Conservation (phyloP, 2,113 vertebrate species). For the Proterorhinus semilunaris region DNA sequence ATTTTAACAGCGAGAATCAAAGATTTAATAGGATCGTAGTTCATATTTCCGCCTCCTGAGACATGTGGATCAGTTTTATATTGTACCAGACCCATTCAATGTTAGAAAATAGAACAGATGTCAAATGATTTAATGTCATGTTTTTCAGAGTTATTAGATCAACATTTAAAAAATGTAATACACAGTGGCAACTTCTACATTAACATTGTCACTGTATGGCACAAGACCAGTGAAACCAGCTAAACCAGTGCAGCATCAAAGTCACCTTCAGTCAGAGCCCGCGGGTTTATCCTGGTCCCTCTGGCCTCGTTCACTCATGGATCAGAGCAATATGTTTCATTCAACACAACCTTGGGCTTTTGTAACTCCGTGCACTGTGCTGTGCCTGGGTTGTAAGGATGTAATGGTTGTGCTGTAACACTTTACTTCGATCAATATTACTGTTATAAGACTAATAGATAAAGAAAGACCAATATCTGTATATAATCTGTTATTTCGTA, state of each 20-base stretch:
- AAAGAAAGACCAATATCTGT: no score
- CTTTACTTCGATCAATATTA: no score
- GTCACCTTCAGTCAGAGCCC: conserved; percentile 1
- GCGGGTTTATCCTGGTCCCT: conserved; percentile 1
- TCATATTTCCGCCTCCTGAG: background rate
- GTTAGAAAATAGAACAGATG: no score
- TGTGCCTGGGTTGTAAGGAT: no score
- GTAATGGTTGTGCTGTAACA: no score
- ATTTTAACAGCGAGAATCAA: background rate
- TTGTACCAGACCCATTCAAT: background rate
- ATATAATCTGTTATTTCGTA: no score
- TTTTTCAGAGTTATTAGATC: no score
- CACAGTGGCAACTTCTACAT: no score
- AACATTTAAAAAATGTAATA: no score
- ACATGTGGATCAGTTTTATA: background rate
- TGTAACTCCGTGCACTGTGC: no score
- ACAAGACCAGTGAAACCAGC: background rate
- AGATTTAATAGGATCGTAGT: background rate
- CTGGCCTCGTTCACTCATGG: conserved; percentile 1
- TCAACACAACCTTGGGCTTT: background rate
- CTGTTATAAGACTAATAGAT: no score
- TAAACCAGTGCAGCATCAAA: conserved; percentile 9
- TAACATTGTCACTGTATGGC: background rate
- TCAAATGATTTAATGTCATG: no score
- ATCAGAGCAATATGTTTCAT: background rate